Base-by-base conservation (phyloP, 2,888 invertebrate species). In the Lepidonotus clava region DNA sequence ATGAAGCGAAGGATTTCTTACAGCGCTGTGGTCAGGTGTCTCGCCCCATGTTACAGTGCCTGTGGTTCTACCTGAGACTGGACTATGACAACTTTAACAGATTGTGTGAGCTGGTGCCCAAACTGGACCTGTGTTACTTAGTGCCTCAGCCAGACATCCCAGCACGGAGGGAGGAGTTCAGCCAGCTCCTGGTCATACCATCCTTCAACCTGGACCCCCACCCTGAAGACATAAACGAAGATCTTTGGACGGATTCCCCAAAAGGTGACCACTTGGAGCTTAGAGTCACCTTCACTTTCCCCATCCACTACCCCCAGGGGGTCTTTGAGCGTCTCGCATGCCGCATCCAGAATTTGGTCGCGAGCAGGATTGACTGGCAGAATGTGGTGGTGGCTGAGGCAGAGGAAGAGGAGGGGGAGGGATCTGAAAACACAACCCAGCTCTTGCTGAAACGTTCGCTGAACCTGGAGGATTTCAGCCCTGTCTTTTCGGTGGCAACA, bases 11-110 rank as follows among this genome's bases (percentile, higher is more conserved):
- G 56, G 89, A 91, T 5, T 87, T 91, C 11, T 92, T 93, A 86
- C 85, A 90, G 8, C 88, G 88, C 41, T 89, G 89, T 67, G 94
- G 94, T 18, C 92, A 93, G 88, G 90, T 94, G 40, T 92, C 93
- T 1, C 89, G 93, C 36, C 92, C 92, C 6, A 87, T 94, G 71
- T 90, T 94, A 66, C 91, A 91, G 87, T 92, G 93, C 86, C 88
- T 94, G 67, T 92, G 92, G 92, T 93, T 93, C 86, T 91, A 92
- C 84, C 90, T 92, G 83, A 88, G 91, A 38, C 87, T 92, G 4
- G 88, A 87, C 67, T 89, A 91, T 67, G 90, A 91, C 18, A 87
- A 90, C 36, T 90, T 93, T 53, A 90, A 91, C 46, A 89, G 90
- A 38, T 89, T 93, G 40, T 86, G 92, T 61, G 91, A 92, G 83